Base-by-base conservation (phyloP, 2,113 vertebrate species). In the Glaucidium brasilianum region DNA sequence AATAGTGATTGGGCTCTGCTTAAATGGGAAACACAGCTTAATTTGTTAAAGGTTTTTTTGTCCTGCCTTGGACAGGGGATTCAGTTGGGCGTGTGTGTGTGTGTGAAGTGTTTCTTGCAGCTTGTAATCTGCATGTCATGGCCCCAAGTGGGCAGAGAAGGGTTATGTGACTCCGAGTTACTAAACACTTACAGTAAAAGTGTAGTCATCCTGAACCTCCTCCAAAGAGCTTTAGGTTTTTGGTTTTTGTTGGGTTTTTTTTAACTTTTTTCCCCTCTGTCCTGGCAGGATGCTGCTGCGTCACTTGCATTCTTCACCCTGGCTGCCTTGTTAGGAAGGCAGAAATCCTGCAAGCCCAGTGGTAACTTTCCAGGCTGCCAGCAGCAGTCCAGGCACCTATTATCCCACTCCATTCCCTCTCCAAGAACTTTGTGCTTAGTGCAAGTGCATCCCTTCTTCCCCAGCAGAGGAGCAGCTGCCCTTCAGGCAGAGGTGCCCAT, bases 121-220 rank as follows among this genome's bases (percentile, higher is more conserved):
- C 30, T 92, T 52, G 74, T 92, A 74, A 90, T 94, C 84, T 85
- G 64, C n/a, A 14, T 88, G 88, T 93, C 11, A 1, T 82, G 75
- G 86, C 88, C 95, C 87, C 72, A 92, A 96, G 88, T 94, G 94
- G 90, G 82, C 93, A 95, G 77, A 81, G 93, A 76, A 73, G 94
- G 85, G 86, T 94, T 89, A 92, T 93, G 67, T 4, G 85, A 76
- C 85, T 96, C 89, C 2, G 21, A 88, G 92, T 98, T 98, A 97
- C 97, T 93, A 95, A 96, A 92, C 88, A 60, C 91, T 98, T 98
- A 97, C 97, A 91, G 97, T 97, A 98, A 98, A 97, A 96, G 93
- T 96, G 90, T 80, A 92, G 85, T 98, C 97, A 97, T 97, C 91
- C 93, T 97, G 96, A 97, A 95, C 60, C 11, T 67, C 41, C 68